phyloP scores from a whole-genome alignment of 2,797 vertebrate species.

The Urocyon cinereoargenteus region DNA sequence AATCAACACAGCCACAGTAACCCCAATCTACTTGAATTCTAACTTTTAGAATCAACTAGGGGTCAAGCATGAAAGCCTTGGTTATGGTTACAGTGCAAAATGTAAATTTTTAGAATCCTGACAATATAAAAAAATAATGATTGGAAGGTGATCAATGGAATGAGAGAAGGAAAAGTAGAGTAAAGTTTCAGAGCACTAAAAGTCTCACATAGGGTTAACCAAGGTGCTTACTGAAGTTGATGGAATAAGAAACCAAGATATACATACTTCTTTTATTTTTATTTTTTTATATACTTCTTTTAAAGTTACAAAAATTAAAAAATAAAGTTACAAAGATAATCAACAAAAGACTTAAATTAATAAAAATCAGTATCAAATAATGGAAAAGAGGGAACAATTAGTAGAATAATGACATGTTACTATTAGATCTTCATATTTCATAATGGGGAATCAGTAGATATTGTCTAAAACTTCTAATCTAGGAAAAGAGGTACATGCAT shows the following conservation, averaged over 20 bases:
- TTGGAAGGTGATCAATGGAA: not conserved
- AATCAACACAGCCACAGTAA: not conserved
- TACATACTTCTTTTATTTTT: not conserved
- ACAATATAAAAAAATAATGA: not conserved
- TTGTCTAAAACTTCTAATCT: slow-evolving; percentile 30
- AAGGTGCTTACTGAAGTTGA: not conserved
- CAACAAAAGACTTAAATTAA: not conserved
- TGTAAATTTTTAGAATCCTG: not conserved
- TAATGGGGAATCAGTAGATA: not conserved
- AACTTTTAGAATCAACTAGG: not conserved
- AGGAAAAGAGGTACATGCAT: not conserved
- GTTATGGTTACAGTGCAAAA: not conserved
- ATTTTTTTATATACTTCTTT: too few relatives aligned
- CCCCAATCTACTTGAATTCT: not conserved
- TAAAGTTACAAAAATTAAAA: too few relatives aligned
- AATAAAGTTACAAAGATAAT: not conserved
- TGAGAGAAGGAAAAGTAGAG: not conserved
- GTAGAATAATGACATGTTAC: not conserved
- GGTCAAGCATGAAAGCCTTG: too few relatives aligned
- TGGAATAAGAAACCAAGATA: not conserved
- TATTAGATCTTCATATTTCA: not conserved
- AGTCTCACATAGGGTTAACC: not conserved
- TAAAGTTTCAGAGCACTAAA: not conserved
- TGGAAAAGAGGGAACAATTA: not conserved
- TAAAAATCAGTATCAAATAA: not conserved